Percentiles rank a stretch among this genome's conserved stretches.
phyloP scores from a whole-genome alignment of 2,888 invertebrate species.

The Horisme vitalbata region DNA sequence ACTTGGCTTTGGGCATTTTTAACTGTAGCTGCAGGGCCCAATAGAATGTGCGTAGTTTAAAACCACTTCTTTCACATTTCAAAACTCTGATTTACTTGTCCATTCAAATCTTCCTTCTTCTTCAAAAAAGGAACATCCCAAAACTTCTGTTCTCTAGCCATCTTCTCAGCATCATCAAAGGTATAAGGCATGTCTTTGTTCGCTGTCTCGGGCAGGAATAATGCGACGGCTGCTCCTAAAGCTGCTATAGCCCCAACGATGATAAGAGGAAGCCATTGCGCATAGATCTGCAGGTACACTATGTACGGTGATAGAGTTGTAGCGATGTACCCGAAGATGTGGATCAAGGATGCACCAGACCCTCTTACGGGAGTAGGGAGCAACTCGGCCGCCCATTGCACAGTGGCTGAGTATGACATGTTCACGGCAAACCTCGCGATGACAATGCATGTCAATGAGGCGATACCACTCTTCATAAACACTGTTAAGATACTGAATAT shows the following conservation, averaged over 20 bases:
- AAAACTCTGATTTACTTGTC: slow-evolving; percentile 34
- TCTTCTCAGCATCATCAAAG: slow-evolving; percentile 60
- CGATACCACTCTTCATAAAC: slow-evolving; percentile 44
- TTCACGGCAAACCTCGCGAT: slow-evolving; percentile 58
- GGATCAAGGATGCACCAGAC: slow-evolving; percentile 52
- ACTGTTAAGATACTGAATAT: slow-evolving; percentile 50
- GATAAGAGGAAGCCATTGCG: slow-evolving; percentile 57
- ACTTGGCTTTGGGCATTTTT: too few species aligned
- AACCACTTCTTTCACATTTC: slow-evolving; percentile 29
- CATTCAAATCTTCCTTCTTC: slow-evolving; percentile 30
- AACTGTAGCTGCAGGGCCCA: not conserved
- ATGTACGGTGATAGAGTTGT: slow-evolving; percentile 58
- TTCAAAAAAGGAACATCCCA: slow-evolving; percentile 55
- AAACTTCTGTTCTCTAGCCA: slow-evolving; percentile 48
- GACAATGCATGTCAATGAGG: slow-evolving; percentile 51
- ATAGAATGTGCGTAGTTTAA: not conserved
- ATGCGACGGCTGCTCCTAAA: slow-evolving; percentile 42
- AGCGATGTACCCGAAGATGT: slow-evolving; percentile 55
- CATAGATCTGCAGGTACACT: slow-evolving; percentile 54
- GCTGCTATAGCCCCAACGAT: slow-evolving; percentile 47
- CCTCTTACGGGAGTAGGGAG: slow-evolving; percentile 58
- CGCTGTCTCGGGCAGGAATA: slow-evolving; percentile 64
- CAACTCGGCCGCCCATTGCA: slow-evolving; percentile 62
- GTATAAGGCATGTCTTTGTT: slow-evolving; percentile 64
- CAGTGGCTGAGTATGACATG: slow-evolving; percentile 47